Evolutionary conservation across 2,113 vertebrate species (phyloP).

Genomic region (Hyaena hyaena): DNA sequence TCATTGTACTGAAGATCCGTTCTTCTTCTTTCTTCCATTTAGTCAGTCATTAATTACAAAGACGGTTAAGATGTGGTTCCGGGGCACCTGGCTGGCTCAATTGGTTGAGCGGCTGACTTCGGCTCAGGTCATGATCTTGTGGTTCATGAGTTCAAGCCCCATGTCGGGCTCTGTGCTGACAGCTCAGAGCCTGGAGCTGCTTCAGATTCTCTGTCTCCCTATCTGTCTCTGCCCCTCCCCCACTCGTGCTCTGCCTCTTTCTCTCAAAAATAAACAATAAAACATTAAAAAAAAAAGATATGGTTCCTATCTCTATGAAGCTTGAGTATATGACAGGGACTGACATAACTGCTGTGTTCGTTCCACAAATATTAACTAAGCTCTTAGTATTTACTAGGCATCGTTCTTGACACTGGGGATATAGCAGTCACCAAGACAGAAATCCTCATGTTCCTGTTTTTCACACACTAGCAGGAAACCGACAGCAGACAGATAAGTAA

Average conservation of each 20-base stretch:
- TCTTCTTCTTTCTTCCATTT: background rate
- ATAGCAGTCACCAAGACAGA: background rate
- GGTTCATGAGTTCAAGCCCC: too few species aligned
- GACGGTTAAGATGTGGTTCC: background rate
- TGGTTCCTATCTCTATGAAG: background rate
- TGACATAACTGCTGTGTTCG: background rate
- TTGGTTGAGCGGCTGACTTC: too few species aligned
- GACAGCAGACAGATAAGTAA: background rate
- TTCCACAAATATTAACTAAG: background rate
- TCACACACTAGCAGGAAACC: background rate
- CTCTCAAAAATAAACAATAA: too few species aligned
- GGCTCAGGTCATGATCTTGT: too few species aligned
- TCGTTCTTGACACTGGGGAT: background rate
- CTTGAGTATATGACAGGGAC: background rate
- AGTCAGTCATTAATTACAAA: background rate
- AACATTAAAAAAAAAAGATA: background rate
- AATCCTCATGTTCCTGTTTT: background rate
- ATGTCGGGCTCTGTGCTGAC: too few species aligned
- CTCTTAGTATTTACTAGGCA: background rate
- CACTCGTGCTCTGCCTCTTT: too few species aligned
- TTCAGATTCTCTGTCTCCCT: too few species aligned
- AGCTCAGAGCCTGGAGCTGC: too few species aligned
- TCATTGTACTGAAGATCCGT: background rate
- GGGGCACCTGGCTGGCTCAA: too few species aligned
- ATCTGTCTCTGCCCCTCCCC: too few species aligned